phyloP scores from a whole-genome alignment of 2,888 invertebrate genomes.

The Diploptera punctata region DNA sequence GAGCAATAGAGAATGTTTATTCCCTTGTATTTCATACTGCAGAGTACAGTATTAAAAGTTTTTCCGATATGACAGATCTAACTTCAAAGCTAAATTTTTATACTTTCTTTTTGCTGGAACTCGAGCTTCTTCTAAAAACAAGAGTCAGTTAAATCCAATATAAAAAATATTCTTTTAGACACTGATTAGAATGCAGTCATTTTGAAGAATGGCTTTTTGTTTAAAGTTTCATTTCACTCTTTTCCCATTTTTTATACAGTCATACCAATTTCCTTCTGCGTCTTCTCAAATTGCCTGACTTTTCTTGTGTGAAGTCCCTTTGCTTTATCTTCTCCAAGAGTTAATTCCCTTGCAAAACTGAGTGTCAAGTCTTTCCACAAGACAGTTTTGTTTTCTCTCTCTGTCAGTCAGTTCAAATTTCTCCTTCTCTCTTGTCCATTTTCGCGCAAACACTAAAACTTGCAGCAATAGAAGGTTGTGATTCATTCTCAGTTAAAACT shows the following conservation, averaged over 20 bases:
- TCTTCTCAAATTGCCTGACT: not conserved
- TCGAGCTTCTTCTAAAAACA: too few relatives aligned
- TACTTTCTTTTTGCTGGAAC: too few relatives aligned
- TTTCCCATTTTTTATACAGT: not conserved
- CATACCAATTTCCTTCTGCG: not conserved
- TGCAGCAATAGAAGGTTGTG: too few relatives aligned
- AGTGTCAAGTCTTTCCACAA: not conserved
- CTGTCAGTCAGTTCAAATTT: not conserved
- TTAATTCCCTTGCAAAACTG: constrained; percentile 17
- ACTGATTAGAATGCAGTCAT: not conserved
- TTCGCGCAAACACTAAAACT: too few relatives aligned
- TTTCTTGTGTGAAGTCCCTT: not conserved
- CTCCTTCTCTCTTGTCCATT: not conserved
- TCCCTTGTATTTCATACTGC: too few relatives aligned
- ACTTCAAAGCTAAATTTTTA: too few relatives aligned
- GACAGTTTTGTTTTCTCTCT: not conserved
- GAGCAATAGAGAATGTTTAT: too few relatives aligned
- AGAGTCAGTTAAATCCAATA: too few relatives aligned
- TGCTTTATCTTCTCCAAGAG: not conserved
- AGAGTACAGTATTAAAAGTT: too few relatives aligned
- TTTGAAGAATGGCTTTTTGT: not conserved
- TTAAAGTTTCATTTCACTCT: not conserved
- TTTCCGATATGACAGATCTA: too few relatives aligned
- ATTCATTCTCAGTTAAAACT: too few relatives aligned
- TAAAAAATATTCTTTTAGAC: not conserved